phyloP scores from a whole-genome alignment of 2,113 vertebrate genomes.

The Callithrix jacchus region DNA sequence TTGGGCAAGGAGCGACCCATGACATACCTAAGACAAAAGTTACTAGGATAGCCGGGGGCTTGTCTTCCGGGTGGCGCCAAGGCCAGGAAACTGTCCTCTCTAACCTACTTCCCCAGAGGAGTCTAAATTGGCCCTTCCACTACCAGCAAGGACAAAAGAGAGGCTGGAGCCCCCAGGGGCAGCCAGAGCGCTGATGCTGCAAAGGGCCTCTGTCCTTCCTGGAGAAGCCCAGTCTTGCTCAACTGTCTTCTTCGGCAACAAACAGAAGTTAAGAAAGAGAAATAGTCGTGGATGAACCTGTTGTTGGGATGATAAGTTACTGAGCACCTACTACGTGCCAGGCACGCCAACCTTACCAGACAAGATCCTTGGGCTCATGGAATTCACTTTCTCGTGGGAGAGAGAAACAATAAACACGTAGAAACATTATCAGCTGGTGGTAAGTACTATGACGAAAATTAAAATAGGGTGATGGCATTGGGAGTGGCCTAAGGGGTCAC shows the following conservation, averaged over 20 bases:
- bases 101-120: not conserved
- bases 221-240: not conserved
- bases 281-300: not conserved
- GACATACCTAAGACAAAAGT: slow-evolving; percentile 27
- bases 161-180: not conserved
- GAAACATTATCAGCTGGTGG: not conserved
- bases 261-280: not conserved
- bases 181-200: fast-evolving
- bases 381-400: fast-evolving
- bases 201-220: not conserved
- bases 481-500: not conserved
- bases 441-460: not conserved
- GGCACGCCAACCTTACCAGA: fast-evolving
- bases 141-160: too few species aligned
- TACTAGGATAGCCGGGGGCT: not conserved
- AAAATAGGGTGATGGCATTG: fast-evolving
- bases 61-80: not conserved
- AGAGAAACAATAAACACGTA: not conserved
- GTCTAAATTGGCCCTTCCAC: not conserved
- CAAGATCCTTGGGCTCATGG: not conserved
- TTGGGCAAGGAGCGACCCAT: not conserved
- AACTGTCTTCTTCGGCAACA: not conserved
- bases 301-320: not conserved
- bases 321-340: not conserved
- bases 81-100: not conserved